phyloP scores from a whole-genome alignment of 2,888 invertebrate species.

The Aleiodes alternator region DNA sequence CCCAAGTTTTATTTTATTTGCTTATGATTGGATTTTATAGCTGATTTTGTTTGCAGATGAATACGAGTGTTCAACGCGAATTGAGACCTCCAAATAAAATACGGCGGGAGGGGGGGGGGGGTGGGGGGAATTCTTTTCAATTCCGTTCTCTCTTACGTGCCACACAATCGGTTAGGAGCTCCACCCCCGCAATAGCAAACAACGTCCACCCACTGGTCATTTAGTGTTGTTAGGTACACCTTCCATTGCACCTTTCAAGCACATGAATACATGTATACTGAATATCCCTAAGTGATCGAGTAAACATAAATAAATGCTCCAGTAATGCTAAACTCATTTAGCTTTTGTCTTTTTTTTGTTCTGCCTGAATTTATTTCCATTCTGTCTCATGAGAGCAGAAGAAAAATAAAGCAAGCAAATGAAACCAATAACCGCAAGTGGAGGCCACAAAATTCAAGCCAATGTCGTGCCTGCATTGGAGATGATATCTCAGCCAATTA shows the following conservation, averaged over 20 bases:
- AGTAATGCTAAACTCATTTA: neutral
- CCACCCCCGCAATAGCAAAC: constrained; percentile 57
- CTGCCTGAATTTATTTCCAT: constrained; percentile 3
- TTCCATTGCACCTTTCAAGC: constrained; percentile 21
- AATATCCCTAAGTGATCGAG: neutral
- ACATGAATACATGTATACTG: neutral
- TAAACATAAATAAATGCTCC: constrained; percentile 29
- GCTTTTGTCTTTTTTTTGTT: constrained; percentile 10
- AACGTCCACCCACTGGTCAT: constrained; percentile 59
- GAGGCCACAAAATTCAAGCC: constrained; percentile 38
- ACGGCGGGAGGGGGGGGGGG: too few relatives aligned
- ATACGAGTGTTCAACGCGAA: constrained; percentile 49
- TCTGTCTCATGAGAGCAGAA: constrained; percentile 13
- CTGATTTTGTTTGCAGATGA: too few relatives aligned
- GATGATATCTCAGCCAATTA: constrained; percentile 62
- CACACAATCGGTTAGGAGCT: constrained; percentile 38
- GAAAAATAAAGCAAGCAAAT: neutral
- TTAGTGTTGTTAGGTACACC: constrained; percentile 49
- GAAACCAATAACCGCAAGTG: constrained; percentile 15
- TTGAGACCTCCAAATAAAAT: constrained; percentile 52
- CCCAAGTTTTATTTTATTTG: too few relatives aligned
- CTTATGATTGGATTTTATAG: too few relatives aligned
- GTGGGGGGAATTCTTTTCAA: too few relatives aligned
- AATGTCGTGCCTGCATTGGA: constrained; percentile 57
- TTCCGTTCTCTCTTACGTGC: constrained; percentile 41